Percentiles rank a stretch among this genome's conserved stretches.
Conservation (phyloP, 2,888 invertebrate genomes). For the Nomada ruficornis region DNA sequence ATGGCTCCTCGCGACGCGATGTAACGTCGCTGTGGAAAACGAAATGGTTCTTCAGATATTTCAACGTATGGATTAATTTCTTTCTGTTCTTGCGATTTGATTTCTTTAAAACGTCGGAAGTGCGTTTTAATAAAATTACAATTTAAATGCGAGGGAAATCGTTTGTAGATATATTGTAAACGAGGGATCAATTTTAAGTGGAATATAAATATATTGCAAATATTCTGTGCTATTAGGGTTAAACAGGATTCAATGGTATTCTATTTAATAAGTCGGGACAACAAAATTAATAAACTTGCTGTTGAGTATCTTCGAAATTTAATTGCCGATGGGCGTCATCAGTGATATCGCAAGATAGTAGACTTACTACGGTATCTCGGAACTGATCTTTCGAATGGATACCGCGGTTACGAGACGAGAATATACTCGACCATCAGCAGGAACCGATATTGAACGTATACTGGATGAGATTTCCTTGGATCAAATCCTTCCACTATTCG, state of each 20-base stretch:
- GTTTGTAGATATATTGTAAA: too few species aligned
- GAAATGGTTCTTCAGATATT: background rate
- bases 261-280: too few species aligned
- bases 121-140: too few species aligned
- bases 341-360: slow-evolving; percentile 23
- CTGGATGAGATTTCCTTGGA: slow-evolving; percentile 67
- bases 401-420: slow-evolving; percentile 63
- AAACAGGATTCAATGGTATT: too few species aligned
- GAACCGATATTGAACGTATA: slow-evolving; percentile 62
- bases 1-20: slow-evolving; percentile 40
- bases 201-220: too few species aligned
- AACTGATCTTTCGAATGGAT: slow-evolving; percentile 51
- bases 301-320: background rate
- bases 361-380: slow-evolving; percentile 50
- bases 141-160: too few species aligned
- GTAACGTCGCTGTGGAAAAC: background rate
- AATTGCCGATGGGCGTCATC: slow-evolving; percentile 13
- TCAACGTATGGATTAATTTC: too few species aligned
- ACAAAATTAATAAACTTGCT: too few species aligned
- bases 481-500: slow-evolving; percentile 58
- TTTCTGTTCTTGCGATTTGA: too few species aligned
- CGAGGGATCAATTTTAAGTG: too few species aligned
- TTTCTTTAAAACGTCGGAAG: too few species aligned
- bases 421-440: slow-evolving; percentile 64
- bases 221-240: too few species aligned